Evolutionary conservation across 1,140 invertebrate species (phyloP), one percentile per base, ranked within the genome.

Genomic region (Lepidurus arcticus): DNA sequence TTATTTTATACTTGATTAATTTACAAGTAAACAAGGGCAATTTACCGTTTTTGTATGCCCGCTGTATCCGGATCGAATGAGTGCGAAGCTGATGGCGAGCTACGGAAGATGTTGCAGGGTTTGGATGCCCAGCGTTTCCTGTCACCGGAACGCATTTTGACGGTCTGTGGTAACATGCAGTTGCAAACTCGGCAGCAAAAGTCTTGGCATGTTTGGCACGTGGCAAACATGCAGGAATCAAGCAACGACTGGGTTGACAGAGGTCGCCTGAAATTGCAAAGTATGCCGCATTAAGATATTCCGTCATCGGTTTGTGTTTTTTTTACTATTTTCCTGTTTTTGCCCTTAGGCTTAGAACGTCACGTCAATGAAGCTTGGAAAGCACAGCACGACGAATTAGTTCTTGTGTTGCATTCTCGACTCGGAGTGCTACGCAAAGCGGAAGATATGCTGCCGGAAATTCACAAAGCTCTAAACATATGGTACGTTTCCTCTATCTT

Each of bases 351-450:
- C 11, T 44, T 78, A 16, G 43, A 73, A 75, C 44, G 75, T 34
- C 44, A 74, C 26, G 16, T 78, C 42, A 45, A 78, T 44, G 78
- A 78, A 44, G 47, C n/a, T 24, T 47, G 78, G 44, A 74, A 44
- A n/a, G 21, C 73, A 24, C 78, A 78, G 42, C 9, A 78, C 43
- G 16, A 43, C 44, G 42, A 73, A 47, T 44, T 78, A 10, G 43
- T 47, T 44, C 78, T 74, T n/a, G 42, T 34, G 16, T 44, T 78
- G 26, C 73, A 74, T 9, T 78, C 73, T 10, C 78, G 78, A 16
- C n/a, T 73, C 9, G 34, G 26, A 24, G 44, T 21, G 11, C 65
- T 78, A 44, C n/a, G 44, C 7, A 47, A 47, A 73, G 73, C 44
- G 9, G n/a, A 21, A 73, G 44, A 75, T 16, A 26, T 45, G 43